Conservation (phyloP, 1,140 invertebrate genomes). For the Octopus sinensis region DNA sequence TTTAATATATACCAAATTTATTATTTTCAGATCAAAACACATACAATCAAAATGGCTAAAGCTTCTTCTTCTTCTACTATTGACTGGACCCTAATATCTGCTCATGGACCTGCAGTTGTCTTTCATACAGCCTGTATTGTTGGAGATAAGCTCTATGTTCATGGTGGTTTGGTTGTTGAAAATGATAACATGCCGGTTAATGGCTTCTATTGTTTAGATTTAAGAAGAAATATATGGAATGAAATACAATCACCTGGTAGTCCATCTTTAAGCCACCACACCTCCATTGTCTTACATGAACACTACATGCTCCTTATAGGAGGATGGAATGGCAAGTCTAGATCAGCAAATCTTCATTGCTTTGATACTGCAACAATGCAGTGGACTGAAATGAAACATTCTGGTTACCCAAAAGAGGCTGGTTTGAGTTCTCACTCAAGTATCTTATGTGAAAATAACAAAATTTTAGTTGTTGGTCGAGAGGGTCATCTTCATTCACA, state of each 20-base stretch:
- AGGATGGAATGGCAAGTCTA: conserved; percentile 52
- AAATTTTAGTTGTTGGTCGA: conserved; percentile 51
- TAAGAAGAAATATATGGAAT: conserved; percentile 34
- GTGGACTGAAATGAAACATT: conserved; percentile 36
- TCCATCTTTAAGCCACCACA: conserved; percentile 52
- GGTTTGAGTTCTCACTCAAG: conserved; percentile 54
- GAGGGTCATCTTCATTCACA: conserved; percentile 52
- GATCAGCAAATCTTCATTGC: conserved; percentile 36
- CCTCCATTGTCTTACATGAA: conserved; percentile 41
- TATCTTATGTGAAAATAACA: conserved; percentile 33
- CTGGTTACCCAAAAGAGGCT: conserved; percentile 50
- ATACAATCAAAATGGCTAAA: neutral
- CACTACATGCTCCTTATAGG: conserved; percentile 52
- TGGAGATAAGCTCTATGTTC: conserved; percentile 40
- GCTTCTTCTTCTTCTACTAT: neutral
- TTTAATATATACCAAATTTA: too few relatives aligned
- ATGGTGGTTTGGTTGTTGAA: conserved; percentile 46
- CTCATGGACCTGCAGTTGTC: conserved; percentile 11
- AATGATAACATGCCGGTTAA: conserved; percentile 39
- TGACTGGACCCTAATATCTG: neutral
- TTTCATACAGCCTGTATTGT: conserved; percentile 35
- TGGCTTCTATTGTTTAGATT: conserved; percentile 39
- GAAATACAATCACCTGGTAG: conserved; percentile 32
- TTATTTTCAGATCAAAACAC: too few relatives aligned
- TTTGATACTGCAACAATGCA: conserved; percentile 44